Evolutionary conservation across 1,140 invertebrate genomes (phyloP), one percentile per base, ranked within the genome.

Genomic region (Drosophila ananassae): DNA sequence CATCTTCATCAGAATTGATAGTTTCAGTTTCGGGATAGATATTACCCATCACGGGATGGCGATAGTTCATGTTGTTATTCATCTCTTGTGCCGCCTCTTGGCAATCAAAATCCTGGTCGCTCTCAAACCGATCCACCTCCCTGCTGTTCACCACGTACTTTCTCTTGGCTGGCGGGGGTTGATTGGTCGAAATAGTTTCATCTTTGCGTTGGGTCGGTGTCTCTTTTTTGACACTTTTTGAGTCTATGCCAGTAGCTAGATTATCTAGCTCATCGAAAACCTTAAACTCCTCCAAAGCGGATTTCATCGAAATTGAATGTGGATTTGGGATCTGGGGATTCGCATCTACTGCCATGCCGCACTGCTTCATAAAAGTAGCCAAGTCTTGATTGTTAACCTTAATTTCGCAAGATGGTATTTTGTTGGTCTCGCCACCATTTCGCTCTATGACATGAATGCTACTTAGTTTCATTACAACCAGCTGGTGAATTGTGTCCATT

Each of bases 401-500:
- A 4, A 91, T 73, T n/a, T 60, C 37, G 25, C 83, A 89, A 2
- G 7, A 25, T 0, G 79, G 71, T 7, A 77, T 9, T 0, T 39
- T 51, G 1, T 52, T 28, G 3, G 47, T 1, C 5, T 55, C 69
- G 9, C 8, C 25, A 7, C 2, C 21, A 5, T 28, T 28, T 5
- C 8, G 1, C 1, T 73, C 17, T 8, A 72, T n/a, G 3, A 91
- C 59, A 1, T 63, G 60, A n/a, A 91, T 67, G 32, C 75, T 74
- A 53, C 87, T 51, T 2, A 90, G 13, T 34, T 90, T 81, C 47
- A 68, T 77, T 4, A 91, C 84, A 21, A 91, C 5, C 0, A 32
- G 3, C 4, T 37, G 22, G 34, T 91, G 87, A 6, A 91, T 62
- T 0, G 58, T 72, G 47, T 91, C 79, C 46, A 91, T 60, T 10